Conservation (phyloP, 2,888 invertebrate species). For the Rosalia funebris region DNA sequence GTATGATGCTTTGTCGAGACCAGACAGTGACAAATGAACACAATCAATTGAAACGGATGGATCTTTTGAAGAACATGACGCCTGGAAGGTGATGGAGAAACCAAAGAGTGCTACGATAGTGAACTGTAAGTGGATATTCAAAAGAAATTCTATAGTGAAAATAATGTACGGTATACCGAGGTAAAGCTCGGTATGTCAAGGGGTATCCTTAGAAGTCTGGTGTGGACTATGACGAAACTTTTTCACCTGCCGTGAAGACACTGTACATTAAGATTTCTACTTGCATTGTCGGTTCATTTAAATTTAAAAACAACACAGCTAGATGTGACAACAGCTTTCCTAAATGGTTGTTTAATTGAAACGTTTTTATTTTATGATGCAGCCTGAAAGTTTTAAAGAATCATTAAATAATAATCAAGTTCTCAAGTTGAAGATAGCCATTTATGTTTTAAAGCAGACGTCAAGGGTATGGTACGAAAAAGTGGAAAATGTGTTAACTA, state of each 20-base stretch:
- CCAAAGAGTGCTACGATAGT: constrained; percentile 33
- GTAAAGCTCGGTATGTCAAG: constrained; percentile 39
- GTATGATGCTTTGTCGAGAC: constrained; percentile 37
- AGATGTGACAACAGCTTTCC: constrained; percentile 33
- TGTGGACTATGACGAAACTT: constrained; percentile 29
- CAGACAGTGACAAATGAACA: constrained; percentile 35
- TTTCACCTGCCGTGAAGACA: constrained; percentile 24
- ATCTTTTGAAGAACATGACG: constrained; percentile 37
- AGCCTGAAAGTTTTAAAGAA: constrained; percentile 1
- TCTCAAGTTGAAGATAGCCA: constrained; percentile 18
- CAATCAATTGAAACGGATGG: constrained; percentile 34
- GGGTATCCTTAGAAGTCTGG: constrained; percentile 30
- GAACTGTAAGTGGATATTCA: constrained; percentile 41
- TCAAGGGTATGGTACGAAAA: constrained; percentile 32
- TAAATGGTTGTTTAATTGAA: constrained; percentile 32
- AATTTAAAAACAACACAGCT: constrained; percentile 32
- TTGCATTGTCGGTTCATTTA: constrained; percentile 31
- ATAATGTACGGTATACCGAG: constrained; percentile 37
- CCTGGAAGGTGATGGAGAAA: constrained; percentile 35
- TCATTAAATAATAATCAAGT: constrained; percentile 8
- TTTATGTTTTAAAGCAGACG: constrained; percentile 33
- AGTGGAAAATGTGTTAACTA: constrained; percentile 22
- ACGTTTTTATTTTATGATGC: constrained; percentile 34
- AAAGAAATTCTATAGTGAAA: constrained; percentile 37
- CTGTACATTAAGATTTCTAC: constrained; percentile 8